phyloP scores from a whole-genome alignment of 2,888 invertebrate genomes.

The Priapulus caudatus region DNA sequence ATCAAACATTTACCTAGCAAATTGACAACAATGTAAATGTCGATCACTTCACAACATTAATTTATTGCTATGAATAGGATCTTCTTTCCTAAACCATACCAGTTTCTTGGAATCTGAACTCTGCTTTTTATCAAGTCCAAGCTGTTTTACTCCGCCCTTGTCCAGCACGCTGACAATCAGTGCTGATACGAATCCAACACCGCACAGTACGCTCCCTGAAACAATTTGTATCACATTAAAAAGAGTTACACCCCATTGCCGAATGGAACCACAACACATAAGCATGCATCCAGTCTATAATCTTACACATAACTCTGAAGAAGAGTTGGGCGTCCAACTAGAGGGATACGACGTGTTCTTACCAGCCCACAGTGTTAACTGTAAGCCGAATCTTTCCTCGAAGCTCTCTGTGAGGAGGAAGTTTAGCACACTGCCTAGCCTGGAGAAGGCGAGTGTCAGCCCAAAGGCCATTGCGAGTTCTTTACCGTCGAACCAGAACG shows the following conservation, averaged over 20 bases:
- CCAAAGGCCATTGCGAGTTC: slow-evolving; percentile 40
- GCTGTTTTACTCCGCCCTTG: slow-evolving; percentile 31
- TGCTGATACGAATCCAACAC: slow-evolving; percentile 37
- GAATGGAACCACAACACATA: neutral
- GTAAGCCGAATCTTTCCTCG: slow-evolving; percentile 30
- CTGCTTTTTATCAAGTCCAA: slow-evolving; percentile 30
- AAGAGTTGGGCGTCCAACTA: too few species aligned
- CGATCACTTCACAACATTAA: too few species aligned
- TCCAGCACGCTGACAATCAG: slow-evolving; percentile 36
- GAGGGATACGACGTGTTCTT: too few species aligned
- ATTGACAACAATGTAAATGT: too few species aligned
- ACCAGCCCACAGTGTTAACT: slow-evolving; percentile 40
- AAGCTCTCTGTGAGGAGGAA: slow-evolving; percentile 36
- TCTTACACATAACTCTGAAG: too few species aligned
- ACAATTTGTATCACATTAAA: too few species aligned
- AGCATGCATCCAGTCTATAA: too few species aligned
- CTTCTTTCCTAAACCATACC: too few species aligned
- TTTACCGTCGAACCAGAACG: slow-evolving; percentile 39
- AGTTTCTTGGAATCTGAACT: slow-evolving; percentile 33
- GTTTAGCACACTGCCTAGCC: slow-evolving; percentile 39
- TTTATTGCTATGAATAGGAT: too few species aligned
- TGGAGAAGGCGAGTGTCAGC: slow-evolving; percentile 37
- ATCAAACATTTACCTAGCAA: too few species aligned
- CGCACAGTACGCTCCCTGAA: slow-evolving; percentile 38
- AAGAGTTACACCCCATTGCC: neutral